Evolutionary conservation across 2,113 vertebrate genomes (phyloP), one percentile per base, ranked within the genome.

Genomic region (Hippopotamus amphibius): DNA sequence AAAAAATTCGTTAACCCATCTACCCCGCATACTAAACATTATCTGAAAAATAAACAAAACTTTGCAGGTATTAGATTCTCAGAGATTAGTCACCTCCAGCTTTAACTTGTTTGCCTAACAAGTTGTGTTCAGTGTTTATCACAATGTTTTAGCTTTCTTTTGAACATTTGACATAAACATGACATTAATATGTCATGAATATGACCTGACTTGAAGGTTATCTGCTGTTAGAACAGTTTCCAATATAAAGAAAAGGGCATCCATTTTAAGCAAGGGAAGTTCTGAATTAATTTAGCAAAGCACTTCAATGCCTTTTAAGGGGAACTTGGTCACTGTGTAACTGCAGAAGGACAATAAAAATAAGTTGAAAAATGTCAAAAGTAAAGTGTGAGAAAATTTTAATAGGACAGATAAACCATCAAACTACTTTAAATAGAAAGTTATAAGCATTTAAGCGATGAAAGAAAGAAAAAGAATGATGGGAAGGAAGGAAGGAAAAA

Each of bases 251-350:
- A 43, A 91, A 79, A 76, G 14, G 48, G 19, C 28, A 24, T 59
- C 17, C 13, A 48, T 82, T 55, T 63, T 74, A 80, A 80, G 30
- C 46, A 89, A 95, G n/a, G 22, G 21, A 59, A 86, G 55, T 57
- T 85, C 91, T 89, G 72, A 87, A 63, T 80, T 55, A 46, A 69
- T 74, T 68, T 81, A n/a, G 57, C 19, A 82, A 95, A 88, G 28
- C 28, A 50, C 2, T 14, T 76, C 26, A 41, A 4, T 7, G 81
- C 14, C 37, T 84, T 77, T 88, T 33, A 69, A 76, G 10, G 24
- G 6, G 26, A 88, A 46, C 4, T 50, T 59, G 28, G 79, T 48
- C 41, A 26, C 7, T 53, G 41, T 53, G 41, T 13, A 26, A 16
- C 16, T 61, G 19, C 19, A 91, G n/a, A 95, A 41, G 63, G 77